These are phyloP conservation scores for Patella depressa DNA, from an alignment of 2,888 invertebrate genomes.

Conservation along the genomic window DNA sequence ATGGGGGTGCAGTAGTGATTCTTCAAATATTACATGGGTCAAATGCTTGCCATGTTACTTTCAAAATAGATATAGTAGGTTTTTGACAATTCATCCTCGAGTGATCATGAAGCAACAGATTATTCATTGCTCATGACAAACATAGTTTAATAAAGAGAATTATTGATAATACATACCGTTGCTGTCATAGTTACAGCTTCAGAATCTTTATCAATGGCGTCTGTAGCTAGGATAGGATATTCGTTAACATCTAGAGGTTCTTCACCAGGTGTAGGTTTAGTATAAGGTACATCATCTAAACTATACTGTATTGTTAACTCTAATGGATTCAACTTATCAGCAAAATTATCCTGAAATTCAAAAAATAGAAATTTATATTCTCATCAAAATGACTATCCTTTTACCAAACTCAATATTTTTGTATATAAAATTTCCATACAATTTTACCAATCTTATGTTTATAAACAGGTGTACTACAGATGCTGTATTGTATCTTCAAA, in stretches of 20 bases:
- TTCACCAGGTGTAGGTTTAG: conserved; percentile 41
- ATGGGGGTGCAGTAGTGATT: too few relatives aligned
- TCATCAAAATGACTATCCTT: not conserved
- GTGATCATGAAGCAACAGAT: too few relatives aligned
- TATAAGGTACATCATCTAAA: conserved; percentile 73
- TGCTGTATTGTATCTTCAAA: too few relatives aligned
- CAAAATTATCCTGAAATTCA: conserved; percentile 60
- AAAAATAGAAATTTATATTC: not conserved
- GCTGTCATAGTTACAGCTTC: conserved; percentile 12
- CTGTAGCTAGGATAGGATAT: conserved; percentile 90
- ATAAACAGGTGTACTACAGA: too few relatives aligned
- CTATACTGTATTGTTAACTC: conserved; percentile 86
- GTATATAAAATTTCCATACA: too few relatives aligned
- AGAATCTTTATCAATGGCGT: conserved; percentile 80
- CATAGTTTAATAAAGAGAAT: too few relatives aligned
- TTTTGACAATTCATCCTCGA: too few relatives aligned
- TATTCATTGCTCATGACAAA: too few relatives aligned
- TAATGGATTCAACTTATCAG: conserved; percentile 72
- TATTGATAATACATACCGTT: not conserved
- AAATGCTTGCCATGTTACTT: too few relatives aligned
- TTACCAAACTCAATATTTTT: not conserved
- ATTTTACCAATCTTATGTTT: too few relatives aligned
- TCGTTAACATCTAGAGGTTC: conserved; percentile 80
- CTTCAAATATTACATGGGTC: too few relatives aligned
- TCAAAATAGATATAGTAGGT: too few relatives aligned